Evolutionary conservation across 2,888 invertebrate species (phyloP).

Genomic region (Thereva unica): DNA sequence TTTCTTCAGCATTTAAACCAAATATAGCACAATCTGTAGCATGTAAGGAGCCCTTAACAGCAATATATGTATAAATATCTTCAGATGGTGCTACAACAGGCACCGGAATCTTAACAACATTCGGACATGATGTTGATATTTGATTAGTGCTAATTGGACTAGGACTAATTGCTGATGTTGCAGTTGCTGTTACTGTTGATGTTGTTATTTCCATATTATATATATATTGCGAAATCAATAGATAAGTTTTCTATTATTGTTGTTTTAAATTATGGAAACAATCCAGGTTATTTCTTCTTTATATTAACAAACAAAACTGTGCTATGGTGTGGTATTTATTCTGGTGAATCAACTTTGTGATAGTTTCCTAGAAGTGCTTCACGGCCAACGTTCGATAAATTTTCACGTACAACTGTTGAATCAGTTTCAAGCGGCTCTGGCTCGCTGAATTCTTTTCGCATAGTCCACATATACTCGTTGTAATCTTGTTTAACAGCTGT

Average conservation of each 20-base stretch:
- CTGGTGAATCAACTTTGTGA: constrained; percentile 57
- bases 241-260: too few species aligned
- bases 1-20: constrained; percentile 73
- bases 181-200: background rate
- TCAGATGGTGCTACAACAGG: constrained; percentile 58
- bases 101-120: constrained; percentile 58
- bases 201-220: constrained; percentile 41
- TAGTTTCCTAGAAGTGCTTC: constrained; percentile 59
- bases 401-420: constrained; percentile 65
- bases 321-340: constrained; percentile 48
- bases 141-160: constrained; percentile 38
- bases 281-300: background rate
- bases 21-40: constrained; percentile 75
- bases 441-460: constrained; percentile 82
- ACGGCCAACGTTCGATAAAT: constrained; percentile 66
- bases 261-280: too few species aligned
- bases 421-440: constrained; percentile 69
- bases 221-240: too few species aligned
- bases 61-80: constrained; percentile 72
- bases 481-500: constrained; percentile 85
- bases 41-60: constrained; percentile 79
- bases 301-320: background rate
- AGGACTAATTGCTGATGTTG: background rate
- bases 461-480: constrained; percentile 92
- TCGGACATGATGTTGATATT: constrained; percentile 44